Percentiles rank a stretch among this genome's conserved stretches.
Conservation (phyloP, 2,888 invertebrate species). For the Neocrepidodera transversa region DNA sequence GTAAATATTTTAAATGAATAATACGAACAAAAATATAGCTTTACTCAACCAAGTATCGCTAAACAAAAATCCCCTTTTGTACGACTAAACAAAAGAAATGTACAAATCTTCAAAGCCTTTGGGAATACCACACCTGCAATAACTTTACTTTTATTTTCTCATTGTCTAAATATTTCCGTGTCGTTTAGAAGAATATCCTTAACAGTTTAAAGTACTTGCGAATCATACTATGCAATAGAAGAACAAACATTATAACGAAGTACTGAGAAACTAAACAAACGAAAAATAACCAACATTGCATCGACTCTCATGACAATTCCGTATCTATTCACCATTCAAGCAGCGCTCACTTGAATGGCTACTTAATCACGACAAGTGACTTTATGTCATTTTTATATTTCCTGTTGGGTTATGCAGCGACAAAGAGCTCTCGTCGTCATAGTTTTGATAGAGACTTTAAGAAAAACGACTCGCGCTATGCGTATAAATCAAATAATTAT, state of each 20-base stretch:
- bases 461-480: conserved; percentile 21
- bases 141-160: too few relatives aligned
- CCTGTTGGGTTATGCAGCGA: conserved; percentile 34
- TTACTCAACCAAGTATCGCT: too few relatives aligned
- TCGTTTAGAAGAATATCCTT: background rate
- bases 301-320: conserved; percentile 8
- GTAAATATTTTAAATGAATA: too few relatives aligned
- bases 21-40: too few relatives aligned
- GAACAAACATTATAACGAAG: background rate
- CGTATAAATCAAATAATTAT: conserved; percentile 23
- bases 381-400: conserved; percentile 35
- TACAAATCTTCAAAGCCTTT: too few relatives aligned
- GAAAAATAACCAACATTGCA: conserved; percentile 11
- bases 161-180: too few relatives aligned
- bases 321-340: conserved; percentile 20
- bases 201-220: too few relatives aligned
- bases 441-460: conserved; percentile 35
- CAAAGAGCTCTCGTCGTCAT: conserved; percentile 29
- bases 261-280: conserved; percentile 2
- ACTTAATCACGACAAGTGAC: conserved; percentile 29
- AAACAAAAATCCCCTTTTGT: too few relatives aligned
- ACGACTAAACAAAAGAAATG: too few relatives aligned
- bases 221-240: too few relatives aligned
- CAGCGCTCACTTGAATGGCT: conserved; percentile 24
- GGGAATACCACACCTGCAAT: too few relatives aligned